These are phyloP conservation scores for Rhinichthys klamathensis DNA, from an alignment of 2,113 vertebrate species.

Conservation along the genomic window DNA sequence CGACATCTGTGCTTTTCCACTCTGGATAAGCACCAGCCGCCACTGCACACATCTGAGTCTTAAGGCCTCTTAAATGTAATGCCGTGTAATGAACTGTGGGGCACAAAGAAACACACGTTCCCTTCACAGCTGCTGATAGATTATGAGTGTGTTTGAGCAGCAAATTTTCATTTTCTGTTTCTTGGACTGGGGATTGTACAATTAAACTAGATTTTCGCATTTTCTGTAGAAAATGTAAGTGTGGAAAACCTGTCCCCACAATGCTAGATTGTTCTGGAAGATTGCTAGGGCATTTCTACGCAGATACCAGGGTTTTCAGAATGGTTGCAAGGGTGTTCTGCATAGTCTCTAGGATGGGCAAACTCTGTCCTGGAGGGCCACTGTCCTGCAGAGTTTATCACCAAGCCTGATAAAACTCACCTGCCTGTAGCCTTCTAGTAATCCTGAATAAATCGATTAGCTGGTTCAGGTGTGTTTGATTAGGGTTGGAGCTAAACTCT, in stretches of 20 bases:
- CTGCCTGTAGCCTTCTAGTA: too few relatives aligned
- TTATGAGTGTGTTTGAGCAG: conserved; percentile 22
- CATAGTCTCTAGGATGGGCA: too few relatives aligned
- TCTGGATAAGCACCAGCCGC: conserved; percentile 16
- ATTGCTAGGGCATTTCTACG: neutral
- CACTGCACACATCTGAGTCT: conserved; percentile 25
- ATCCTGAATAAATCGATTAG: too few relatives aligned
- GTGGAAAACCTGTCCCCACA: neutral
- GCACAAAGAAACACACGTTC: conserved; percentile 33
- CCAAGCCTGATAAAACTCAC: too few relatives aligned
- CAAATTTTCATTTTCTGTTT: neutral
- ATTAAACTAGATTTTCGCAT: neutral
- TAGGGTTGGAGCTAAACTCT: neutral
- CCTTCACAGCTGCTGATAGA: conserved; percentile 10
- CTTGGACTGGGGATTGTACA: neutral
- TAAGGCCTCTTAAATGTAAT: conserved; percentile 26
- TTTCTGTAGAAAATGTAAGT: neutral
- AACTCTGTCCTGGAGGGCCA: neutral
- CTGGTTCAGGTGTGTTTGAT: neutral
- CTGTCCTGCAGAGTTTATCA: neutral
- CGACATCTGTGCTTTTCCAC: conserved; percentile 20
- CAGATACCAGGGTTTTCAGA: too few relatives aligned
- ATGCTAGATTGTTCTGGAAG: neutral
- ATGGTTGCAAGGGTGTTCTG: too few relatives aligned
- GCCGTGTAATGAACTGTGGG: conserved; percentile 25